Conservation (phyloP, 1,140 invertebrate genomes). For the Odontomachus brunneus region DNA sequence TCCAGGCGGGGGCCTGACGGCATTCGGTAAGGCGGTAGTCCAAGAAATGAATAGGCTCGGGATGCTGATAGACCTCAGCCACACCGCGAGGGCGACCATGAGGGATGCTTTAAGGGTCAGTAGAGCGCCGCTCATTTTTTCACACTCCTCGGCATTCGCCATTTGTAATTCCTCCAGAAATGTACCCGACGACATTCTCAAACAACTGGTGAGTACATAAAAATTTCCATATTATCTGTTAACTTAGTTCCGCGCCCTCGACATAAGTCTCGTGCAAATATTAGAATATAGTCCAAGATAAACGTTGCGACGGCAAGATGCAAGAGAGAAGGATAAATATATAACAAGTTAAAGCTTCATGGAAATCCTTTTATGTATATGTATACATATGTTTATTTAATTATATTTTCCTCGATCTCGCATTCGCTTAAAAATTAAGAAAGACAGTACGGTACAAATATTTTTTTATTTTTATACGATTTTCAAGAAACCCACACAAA, state of each 20-base stretch:
- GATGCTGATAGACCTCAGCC: slow-evolving; percentile 95
- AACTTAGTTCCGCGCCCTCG: neutral
- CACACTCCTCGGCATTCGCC: slow-evolving; percentile 93
- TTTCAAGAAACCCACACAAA: neutral
- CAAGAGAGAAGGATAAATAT: too few relatives aligned
- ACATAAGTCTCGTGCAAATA: too few relatives aligned
- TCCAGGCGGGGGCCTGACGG: slow-evolving; percentile 81
- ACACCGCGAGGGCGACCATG: slow-evolving; percentile 93
- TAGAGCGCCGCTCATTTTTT: slow-evolving; percentile 94
- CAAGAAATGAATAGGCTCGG: slow-evolving; percentile 94
- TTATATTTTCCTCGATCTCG: neutral
- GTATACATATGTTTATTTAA: neutral
- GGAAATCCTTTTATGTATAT: too few relatives aligned
- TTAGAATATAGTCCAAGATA: too few relatives aligned
- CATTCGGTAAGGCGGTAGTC: slow-evolving; percentile 89
- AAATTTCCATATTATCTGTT: neutral
- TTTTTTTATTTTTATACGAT: neutral
- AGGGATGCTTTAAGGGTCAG: slow-evolving; percentile 90
- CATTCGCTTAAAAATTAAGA: neutral
- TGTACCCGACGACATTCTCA: slow-evolving; percentile 93
- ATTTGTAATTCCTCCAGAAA: slow-evolving; percentile 94
- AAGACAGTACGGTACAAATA: neutral
- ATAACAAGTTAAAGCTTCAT: too few relatives aligned
- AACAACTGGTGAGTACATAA: slow-evolving; percentile 87
- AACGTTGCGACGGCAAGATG: too few relatives aligned